These are phyloP conservation scores for Sebastes jordani DNA, from an alignment of 2,797 vertebrate species.

Conservation along the genomic window DNA sequence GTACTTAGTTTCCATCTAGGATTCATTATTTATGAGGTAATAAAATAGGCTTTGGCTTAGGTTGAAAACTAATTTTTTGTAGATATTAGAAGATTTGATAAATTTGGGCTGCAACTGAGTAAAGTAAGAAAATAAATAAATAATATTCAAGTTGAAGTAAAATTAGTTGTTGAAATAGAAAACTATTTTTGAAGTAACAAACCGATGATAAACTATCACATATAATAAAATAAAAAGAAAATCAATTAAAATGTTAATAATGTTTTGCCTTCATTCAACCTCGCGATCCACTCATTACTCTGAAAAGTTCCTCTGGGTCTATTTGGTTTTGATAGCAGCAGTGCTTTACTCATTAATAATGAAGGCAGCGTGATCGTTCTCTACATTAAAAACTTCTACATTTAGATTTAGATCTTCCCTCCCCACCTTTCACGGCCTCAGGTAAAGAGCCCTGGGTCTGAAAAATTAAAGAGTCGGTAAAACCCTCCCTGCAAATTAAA, in stretches of 20 bases:
- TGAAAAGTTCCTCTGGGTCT: constrained; percentile 53
- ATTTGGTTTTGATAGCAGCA: constrained; percentile 63
- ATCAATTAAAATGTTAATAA: background rate
- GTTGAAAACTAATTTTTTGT: background rate
- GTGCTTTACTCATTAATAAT: constrained; percentile 66
- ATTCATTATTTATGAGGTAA: background rate
- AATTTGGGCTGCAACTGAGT: background rate
- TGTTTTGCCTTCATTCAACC: background rate
- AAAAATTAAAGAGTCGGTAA: constrained; percentile 74
- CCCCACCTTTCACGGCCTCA: constrained; percentile 49
- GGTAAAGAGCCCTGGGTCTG: constrained; percentile 72
- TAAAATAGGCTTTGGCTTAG: background rate
- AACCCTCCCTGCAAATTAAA: constrained; percentile 79
- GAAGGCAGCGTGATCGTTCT: constrained; percentile 50
- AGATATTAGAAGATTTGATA: background rate
- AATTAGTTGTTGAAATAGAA: background rate
- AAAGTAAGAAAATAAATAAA: background rate
- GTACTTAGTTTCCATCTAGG: background rate
- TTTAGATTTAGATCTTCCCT: constrained; percentile 61
- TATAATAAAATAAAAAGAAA: constrained; percentile 2
- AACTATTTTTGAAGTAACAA: background rate
- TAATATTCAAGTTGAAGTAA: background rate
- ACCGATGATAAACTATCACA: background rate
- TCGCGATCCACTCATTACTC: background rate
- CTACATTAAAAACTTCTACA: constrained; percentile 72